phyloP scores from a whole-genome alignment of 37 sponge, comb jelly and placozoan species.

The Halisarca cf. caerulea region DNA sequence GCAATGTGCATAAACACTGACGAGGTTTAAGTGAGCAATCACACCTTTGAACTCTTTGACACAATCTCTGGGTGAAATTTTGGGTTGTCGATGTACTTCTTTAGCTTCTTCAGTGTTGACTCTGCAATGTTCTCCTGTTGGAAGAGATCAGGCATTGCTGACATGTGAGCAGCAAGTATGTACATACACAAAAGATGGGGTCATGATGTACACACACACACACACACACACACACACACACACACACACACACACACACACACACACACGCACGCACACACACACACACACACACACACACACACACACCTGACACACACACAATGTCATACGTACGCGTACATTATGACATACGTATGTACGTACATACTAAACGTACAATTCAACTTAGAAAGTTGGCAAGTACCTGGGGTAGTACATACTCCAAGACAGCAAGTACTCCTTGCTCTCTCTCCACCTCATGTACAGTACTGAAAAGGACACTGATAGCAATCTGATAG shows the following conservation, averaged over 20 bases:
- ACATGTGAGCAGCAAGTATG: too few relatives aligned
- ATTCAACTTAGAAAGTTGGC: not conserved
- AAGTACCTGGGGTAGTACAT: too few relatives aligned
- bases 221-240: not conserved
- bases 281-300: too few relatives aligned
- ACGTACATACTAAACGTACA: not conserved
- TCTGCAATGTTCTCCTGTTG: constrained; percentile 93
- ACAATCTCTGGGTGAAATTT: constrained; percentile 93
- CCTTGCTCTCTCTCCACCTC: too few relatives aligned
- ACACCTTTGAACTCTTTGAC: constrained; percentile 85
- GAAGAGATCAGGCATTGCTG: too few relatives aligned
- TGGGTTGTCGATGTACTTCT: constrained; percentile 99
- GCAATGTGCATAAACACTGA: too few relatives aligned
- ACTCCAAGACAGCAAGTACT: too few relatives aligned
- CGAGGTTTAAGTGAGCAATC: too few relatives aligned
- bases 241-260: not conserved
- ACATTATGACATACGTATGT: not conserved
- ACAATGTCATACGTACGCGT: not conserved
- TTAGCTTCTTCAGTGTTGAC: constrained; percentile 84
- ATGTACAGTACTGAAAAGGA: too few relatives aligned
- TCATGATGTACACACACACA: not conserved
- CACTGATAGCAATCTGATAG: too few relatives aligned
- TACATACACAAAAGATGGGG: too few relatives aligned
- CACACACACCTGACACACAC: not conserved
- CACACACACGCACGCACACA: constrained; percentile 3